phyloP scores from a whole-genome alignment of 1,140 invertebrate species.

The Trissolcus basalis region DNA sequence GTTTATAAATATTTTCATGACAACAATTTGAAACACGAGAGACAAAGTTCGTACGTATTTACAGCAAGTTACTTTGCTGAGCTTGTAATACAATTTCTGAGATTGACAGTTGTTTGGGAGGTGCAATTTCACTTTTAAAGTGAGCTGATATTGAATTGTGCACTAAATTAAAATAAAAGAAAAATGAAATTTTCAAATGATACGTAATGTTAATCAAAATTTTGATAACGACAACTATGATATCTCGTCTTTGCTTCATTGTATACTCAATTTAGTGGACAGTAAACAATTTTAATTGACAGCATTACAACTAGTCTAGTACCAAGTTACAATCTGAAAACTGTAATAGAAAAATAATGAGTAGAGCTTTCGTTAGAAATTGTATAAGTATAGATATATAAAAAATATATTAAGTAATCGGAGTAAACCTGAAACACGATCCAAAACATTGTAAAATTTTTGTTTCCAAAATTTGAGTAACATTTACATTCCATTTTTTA shows the following conservation, averaged over 20 bases:
- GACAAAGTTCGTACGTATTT: too few relatives aligned
- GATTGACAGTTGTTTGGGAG: slow-evolving; percentile 24
- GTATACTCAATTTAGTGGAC: slow-evolving; percentile 31
- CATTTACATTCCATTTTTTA: too few relatives aligned
- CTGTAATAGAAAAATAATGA: slow-evolving; percentile 66
- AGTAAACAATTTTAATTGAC: slow-evolving; percentile 33
- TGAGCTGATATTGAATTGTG: slow-evolving; percentile 3
- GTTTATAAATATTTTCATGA: too few relatives aligned
- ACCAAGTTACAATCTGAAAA: slow-evolving; percentile 28
- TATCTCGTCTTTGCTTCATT: slow-evolving; percentile 46
- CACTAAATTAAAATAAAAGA: slow-evolving; percentile 12
- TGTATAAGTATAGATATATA: slow-evolving; percentile 29
- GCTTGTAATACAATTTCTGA: slow-evolving; percentile 43
- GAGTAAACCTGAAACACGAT: not conserved
- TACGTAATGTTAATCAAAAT: slow-evolving; percentile 47
- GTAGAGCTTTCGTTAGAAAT: slow-evolving; percentile 73
- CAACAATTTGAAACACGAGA: too few relatives aligned
- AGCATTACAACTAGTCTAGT: slow-evolving; percentile 18
- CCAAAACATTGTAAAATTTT: too few relatives aligned
- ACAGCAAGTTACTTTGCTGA: slow-evolving; percentile 46
- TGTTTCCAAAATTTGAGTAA: too few relatives aligned
- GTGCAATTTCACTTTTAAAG: slow-evolving; percentile 20
- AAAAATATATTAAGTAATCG: not conserved
- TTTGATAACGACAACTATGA: slow-evolving; percentile 46
- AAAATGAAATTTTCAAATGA: slow-evolving; percentile 22